Base-by-base conservation (phyloP, 1,140 invertebrate genomes). In the Cotesia typhae region DNA sequence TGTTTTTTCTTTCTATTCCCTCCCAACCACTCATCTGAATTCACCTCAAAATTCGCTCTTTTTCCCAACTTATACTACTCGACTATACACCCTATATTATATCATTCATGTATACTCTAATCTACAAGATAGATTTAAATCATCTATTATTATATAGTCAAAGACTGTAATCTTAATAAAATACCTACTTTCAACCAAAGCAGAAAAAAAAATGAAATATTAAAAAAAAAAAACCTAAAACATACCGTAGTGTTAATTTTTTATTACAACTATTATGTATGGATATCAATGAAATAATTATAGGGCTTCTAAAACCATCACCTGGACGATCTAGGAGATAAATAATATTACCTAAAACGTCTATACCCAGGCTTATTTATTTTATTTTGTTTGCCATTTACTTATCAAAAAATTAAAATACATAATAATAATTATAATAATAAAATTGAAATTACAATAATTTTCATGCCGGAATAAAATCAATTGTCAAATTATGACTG, bases 1-100 rank as follows among this genome's bases (percentile, higher is more conserved):
- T 28, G 28, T 28, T 70, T 64, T 47, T 75, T 66, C 17, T 41
- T 41, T 60, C n/a, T 67, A 20, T 3, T 47, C 35, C 53, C 38
- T 2, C 47, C 4, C 47, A 47, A 14, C 38, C 17, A 51, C 20
- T 51, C 64, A 12, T 14, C 14, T 66, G n/a, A 4, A 14, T 66
- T 41, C 14, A 51, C n/a, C 37, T 64, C 10, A 35, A 41, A 38
- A n/a, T n/a, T 41, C 7, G 1, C 7, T 38, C 61, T n/a, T 61
- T 6, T 17, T 28, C 59, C 3, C 28, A 28, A 6, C 10, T 61
- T 36, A 61, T 12, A 12, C 63, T 36, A 41, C 41, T 41, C 3
- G 1, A 5, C 41, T 41, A 6, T 10, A 5, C 41, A 41, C 6
- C 10, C 4, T 28, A 5, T 5, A 10, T 41, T 41, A 41, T 41